These are phyloP conservation scores for Pitangus sulphuratus DNA, from an alignment of 2,797 vertebrate species.

Conservation along the genomic window DNA sequence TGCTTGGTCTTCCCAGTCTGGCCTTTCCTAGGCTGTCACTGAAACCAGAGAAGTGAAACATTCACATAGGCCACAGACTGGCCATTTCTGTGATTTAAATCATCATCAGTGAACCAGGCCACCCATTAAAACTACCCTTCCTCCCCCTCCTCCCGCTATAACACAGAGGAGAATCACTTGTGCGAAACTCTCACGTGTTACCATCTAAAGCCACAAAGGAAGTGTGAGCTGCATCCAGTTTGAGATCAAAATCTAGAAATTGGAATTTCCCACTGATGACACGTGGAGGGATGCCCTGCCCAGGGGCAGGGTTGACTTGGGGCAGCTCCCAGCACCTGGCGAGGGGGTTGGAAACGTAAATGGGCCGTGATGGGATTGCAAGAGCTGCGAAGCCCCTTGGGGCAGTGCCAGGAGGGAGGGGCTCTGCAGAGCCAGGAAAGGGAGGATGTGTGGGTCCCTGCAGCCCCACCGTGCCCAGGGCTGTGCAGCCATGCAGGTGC, in stretches of 20 bases:
- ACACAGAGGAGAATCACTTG: background rate
- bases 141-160: background rate
- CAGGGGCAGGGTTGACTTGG: background rate
- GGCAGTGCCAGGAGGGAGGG: accelerated
- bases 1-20: accelerated
- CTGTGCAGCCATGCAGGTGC: background rate
- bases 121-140: background rate
- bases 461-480: background rate
- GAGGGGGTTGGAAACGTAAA: accelerated
- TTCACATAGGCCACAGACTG: background rate
- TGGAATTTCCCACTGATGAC: background rate
- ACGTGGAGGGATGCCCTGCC: accelerated
- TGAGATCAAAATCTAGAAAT: background rate
- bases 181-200: accelerated
- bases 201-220: background rate
- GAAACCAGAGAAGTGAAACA: background rate
- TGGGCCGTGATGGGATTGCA: background rate
- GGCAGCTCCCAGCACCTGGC: background rate
- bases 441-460: background rate
- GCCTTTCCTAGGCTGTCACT: background rate
- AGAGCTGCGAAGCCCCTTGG: background rate
- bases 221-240: background rate
- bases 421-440: background rate
- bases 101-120: background rate
- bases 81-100: background rate